Evolutionary conservation across 2,113 vertebrate genomes (phyloP).

Genomic region (Nicator chloris): DNA sequence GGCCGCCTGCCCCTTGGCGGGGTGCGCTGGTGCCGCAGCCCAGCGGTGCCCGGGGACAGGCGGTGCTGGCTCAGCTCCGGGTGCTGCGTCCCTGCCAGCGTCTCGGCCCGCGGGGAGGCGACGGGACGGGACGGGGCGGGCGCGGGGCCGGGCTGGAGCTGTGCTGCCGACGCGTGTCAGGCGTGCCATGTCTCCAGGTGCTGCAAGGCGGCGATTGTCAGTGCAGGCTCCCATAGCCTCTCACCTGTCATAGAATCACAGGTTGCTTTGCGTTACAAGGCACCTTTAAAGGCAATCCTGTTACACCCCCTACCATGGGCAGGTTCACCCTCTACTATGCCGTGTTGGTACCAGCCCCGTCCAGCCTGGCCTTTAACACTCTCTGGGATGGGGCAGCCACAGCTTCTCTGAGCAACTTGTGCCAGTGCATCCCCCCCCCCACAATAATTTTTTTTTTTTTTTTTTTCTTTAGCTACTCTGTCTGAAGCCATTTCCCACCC

Average conservation of each 20-base stretch:
- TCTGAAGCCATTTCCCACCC: background rate
- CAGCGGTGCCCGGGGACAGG: background rate
- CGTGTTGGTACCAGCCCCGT: background rate
- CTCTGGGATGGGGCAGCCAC: background rate
- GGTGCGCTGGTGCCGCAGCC: background rate
- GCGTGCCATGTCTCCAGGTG: accelerated
- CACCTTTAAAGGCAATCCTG: background rate
- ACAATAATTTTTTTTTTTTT: too few relatives aligned
- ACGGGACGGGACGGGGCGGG: background rate
- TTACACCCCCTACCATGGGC: background rate
- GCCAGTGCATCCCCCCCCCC: background rate
- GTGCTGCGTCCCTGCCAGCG: background rate
- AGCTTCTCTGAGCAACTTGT: background rate
- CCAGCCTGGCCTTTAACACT: background rate
- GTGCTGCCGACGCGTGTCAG: accelerated
- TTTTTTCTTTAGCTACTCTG: background rate
- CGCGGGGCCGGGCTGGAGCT: background rate
- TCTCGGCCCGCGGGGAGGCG: background rate
- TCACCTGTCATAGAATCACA: background rate
- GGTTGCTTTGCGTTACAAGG: background rate
- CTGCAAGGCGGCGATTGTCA: background rate
- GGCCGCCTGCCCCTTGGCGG: background rate
- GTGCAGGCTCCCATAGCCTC: background rate
- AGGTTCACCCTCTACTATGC: background rate
- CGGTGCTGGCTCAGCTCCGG: background rate